phyloP scores from a whole-genome alignment of 2,888 invertebrate genomes.

The Coelopa pilipes region DNA sequence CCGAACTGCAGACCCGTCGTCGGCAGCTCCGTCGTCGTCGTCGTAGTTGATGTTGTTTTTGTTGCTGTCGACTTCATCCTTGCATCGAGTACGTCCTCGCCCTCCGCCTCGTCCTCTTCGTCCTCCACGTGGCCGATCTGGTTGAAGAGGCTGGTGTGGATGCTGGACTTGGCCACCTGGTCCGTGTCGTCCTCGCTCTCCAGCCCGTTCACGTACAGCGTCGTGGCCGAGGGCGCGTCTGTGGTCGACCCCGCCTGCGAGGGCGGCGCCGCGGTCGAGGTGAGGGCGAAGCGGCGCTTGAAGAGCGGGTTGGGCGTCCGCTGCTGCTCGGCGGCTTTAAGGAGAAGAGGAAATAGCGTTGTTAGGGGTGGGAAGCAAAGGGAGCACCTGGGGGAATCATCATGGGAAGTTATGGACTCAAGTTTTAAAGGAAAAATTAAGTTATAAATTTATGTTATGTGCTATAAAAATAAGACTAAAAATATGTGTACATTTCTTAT shows the following conservation, averaged over 20 bases:
- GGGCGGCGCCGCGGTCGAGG: conserved; percentile 47
- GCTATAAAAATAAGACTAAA: too few relatives aligned
- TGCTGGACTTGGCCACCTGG: conserved; percentile 65
- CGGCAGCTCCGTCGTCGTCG: conserved; percentile 44
- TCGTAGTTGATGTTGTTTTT: conserved; percentile 40
- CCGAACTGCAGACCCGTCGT: conserved; percentile 39
- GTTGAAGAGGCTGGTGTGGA: conserved; percentile 62
- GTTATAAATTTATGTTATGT: too few relatives aligned
- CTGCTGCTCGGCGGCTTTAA: conserved; percentile 62
- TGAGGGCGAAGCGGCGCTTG: conserved; percentile 64
- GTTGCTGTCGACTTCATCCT: conserved; percentile 44
- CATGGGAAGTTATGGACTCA: too few relatives aligned
- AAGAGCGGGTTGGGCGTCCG: conserved; percentile 65
- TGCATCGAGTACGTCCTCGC: conserved; percentile 40
- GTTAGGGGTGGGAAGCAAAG: neutral
- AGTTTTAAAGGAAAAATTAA: too few relatives aligned
- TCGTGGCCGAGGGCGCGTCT: conserved; percentile 40
- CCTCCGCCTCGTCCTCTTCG: conserved; percentile 17
- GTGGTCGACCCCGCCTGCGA: conserved; percentile 36
- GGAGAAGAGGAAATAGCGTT: neutral
- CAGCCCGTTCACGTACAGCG: conserved; percentile 49
- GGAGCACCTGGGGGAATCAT: too few relatives aligned
- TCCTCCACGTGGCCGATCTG: conserved; percentile 51
- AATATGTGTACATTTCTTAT: too few relatives aligned
- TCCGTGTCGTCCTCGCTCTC: conserved; percentile 55